Evolutionary conservation across 1,140 invertebrate genomes (phyloP).

Genomic region (Scaptomyza pallida): DNA sequence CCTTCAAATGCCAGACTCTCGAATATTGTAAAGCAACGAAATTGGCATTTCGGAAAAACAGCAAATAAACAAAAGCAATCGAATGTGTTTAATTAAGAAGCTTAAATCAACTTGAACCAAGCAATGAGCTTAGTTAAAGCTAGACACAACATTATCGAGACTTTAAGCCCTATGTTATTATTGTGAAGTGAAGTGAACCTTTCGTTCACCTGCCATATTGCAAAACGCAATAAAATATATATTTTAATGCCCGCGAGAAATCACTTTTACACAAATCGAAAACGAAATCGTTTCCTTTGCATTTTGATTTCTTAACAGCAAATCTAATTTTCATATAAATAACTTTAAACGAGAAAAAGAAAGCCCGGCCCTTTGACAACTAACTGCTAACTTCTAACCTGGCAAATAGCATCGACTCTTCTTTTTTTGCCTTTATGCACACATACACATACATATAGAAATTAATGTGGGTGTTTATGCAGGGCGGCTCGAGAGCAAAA

Average conservation of each 20-base stretch:
- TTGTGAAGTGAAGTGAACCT: no score
- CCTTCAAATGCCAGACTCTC: background rate
- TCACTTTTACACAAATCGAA: no score
- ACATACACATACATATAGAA: no score
- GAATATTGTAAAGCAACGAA: constrained; percentile 21
- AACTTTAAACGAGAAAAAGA: constrained; percentile 6
- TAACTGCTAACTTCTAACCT: constrained; percentile 11
- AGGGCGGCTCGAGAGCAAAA: background rate
- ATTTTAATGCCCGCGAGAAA: no score
- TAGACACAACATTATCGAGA: background rate
- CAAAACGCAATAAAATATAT: no score
- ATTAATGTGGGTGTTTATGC: constrained; percentile 9
- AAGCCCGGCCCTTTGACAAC: constrained; percentile 1
- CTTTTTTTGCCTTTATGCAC: no score
- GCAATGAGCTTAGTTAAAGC: background rate
- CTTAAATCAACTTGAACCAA: background rate
- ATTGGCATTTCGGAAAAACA: background rate
- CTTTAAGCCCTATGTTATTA: no score
- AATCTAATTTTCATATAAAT: constrained; percentile 9
- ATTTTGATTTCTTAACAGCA: no score
- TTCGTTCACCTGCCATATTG: no score
- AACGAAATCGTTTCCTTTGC: no score
- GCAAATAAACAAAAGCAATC: background rate
- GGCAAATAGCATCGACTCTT: constrained; percentile 13
- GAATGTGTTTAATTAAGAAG: constrained; percentile 8